These are phyloP conservation scores for Drosophila subobscura DNA, from an alignment of 1,140 invertebrate genomes.

Conservation along the genomic window DNA sequence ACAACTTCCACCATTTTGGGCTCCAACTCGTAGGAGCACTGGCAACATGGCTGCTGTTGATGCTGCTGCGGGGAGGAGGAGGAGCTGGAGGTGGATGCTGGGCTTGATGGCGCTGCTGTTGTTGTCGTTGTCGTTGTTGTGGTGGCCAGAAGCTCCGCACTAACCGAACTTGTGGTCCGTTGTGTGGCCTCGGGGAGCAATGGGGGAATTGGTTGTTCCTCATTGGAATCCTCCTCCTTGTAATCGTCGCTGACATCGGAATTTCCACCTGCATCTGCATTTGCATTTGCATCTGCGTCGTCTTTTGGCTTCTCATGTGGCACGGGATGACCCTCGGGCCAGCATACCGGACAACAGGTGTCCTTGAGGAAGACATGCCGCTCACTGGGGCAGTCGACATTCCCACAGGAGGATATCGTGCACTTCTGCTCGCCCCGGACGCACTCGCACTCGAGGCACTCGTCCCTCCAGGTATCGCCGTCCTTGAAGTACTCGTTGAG, in stretches of 20 bases:
- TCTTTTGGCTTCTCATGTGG: constrained; percentile 43
- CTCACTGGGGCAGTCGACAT: constrained; percentile 65
- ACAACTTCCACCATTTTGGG: constrained; percentile 58
- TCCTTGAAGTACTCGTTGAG: constrained; percentile 63
- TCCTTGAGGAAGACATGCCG: constrained; percentile 67
- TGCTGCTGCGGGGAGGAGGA: constrained; percentile 3
- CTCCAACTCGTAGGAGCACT: constrained; percentile 32
- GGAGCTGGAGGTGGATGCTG: constrained; percentile 2
- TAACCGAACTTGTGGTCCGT: constrained; percentile 10
- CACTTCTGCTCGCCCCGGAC: constrained; percentile 70
- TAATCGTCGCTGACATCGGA: constrained; percentile 34
- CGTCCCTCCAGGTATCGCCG: constrained; percentile 70
- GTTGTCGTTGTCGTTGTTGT: constrained; percentile 1
- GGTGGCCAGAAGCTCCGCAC: constrained; percentile 20
- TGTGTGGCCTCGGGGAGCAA: constrained; percentile 5
- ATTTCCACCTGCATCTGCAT: too few relatives aligned
- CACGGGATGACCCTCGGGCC: constrained; percentile 69
- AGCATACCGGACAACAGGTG: constrained; percentile 75
- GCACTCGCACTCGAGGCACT: constrained; percentile 72
- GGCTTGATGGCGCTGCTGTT: constrained; percentile 1
- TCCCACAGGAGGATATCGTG: constrained; percentile 60
- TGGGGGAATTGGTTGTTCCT: constrained; percentile 9
- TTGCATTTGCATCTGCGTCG: not conserved
- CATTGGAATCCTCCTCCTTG: constrained; percentile 28
- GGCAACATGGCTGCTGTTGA: constrained; percentile 12